phyloP scores from a whole-genome alignment of 2,797 vertebrate genomes.

The Ctenopoma multispine region DNA sequence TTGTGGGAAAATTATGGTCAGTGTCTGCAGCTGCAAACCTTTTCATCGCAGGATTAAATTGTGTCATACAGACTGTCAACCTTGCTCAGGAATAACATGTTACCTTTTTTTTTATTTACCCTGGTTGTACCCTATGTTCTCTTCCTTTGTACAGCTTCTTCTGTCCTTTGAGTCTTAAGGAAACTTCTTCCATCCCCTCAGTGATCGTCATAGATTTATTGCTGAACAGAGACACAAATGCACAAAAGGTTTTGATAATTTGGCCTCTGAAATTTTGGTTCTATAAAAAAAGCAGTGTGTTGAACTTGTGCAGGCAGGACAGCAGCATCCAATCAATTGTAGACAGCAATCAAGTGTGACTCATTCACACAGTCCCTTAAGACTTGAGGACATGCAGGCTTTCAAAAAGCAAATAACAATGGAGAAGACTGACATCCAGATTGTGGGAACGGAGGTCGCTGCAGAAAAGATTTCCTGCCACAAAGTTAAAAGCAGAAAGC shows the following conservation, averaged over 20 bases:
- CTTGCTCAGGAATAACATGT: conserved; percentile 35
- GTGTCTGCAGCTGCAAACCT: conserved; percentile 37
- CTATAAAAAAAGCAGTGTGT: background rate
- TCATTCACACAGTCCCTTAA: conserved; percentile 20
- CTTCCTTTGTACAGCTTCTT: background rate
- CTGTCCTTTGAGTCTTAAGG: background rate
- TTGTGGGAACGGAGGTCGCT: conserved; percentile 10
- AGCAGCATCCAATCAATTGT: conserved; percentile 9
- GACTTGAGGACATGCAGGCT: background rate
- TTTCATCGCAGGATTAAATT: conserved; percentile 35
- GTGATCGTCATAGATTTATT: background rate
- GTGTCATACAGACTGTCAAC: conserved; percentile 45
- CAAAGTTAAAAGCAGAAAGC: background rate
- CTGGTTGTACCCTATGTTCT: conserved; percentile 1
- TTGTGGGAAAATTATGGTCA: conserved; percentile 29
- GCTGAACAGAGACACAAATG: background rate
- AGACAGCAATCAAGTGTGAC: conserved; percentile 24
- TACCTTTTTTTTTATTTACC: conserved; percentile 8
- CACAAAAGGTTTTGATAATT: background rate
- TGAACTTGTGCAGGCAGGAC: conserved; percentile 21
- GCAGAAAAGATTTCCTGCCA: too few species aligned
- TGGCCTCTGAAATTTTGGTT: background rate
- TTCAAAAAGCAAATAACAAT: conserved; percentile 3
- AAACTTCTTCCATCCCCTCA: conserved; percentile 2
- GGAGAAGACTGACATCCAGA: background rate